Evolutionary conservation across 2,797 vertebrate genomes (phyloP).

Genomic region (Oreonectes daqikongensis): DNA sequence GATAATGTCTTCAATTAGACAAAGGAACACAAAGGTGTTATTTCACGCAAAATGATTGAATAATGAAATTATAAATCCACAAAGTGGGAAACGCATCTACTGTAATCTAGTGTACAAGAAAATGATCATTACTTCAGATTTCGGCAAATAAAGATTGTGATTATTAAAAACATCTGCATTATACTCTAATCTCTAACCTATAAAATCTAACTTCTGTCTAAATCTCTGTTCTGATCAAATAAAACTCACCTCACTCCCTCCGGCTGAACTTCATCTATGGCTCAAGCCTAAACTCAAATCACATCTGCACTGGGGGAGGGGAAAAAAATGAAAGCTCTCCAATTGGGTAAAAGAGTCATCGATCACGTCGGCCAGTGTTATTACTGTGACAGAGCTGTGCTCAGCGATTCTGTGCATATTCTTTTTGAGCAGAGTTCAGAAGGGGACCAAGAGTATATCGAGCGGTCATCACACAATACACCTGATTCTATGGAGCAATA

Average conservation of each 20-base stretch:
- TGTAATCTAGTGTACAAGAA: background rate
- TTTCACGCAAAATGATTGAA: background rate
- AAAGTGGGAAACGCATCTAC: background rate
- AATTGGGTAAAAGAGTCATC: conserved; percentile 44
- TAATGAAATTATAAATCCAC: background rate
- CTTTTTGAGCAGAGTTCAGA: conserved; percentile 29
- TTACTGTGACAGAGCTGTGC: conserved; percentile 30
- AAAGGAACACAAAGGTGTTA: background rate
- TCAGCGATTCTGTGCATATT: conserved; percentile 36
- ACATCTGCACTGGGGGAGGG: conserved; percentile 4
- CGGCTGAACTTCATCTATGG: conserved; percentile 11
- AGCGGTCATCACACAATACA: conserved; percentile 23
- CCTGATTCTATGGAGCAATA: conserved; percentile 32
- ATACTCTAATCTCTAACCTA: background rate
- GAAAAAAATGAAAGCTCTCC: conserved; percentile 42
- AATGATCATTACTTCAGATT: background rate
- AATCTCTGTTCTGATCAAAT: conserved; percentile 1
- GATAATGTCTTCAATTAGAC: background rate
- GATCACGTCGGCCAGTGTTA: conserved; percentile 33
- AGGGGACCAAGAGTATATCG: conserved; percentile 19
- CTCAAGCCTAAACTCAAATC: conserved; percentile 29
- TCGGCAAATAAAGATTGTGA: background rate
- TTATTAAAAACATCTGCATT: background rate
- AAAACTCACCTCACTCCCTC: conserved; percentile 14
- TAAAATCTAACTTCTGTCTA: too few species aligned